These are phyloP conservation scores for Mythimna albipuncta DNA, from an alignment of 2,888 invertebrate species.

Conservation along the genomic window DNA sequence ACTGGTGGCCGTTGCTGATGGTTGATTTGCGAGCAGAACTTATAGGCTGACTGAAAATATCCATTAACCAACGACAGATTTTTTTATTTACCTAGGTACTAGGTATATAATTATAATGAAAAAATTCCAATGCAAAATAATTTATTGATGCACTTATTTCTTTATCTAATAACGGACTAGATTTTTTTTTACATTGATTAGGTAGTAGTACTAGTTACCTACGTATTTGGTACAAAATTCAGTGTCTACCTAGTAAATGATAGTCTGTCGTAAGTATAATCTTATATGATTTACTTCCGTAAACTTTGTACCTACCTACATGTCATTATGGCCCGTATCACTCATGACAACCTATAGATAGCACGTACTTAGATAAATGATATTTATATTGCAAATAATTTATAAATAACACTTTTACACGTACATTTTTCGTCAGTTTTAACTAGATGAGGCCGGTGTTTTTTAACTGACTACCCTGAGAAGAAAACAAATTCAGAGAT, in stretches of 20 bases:
- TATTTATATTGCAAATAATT: too few relatives aligned
- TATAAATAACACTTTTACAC: too few relatives aligned
- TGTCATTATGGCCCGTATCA: constrained; percentile 10
- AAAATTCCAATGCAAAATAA: background rate
- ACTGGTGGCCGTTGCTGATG: background rate
- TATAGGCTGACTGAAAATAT: background rate
- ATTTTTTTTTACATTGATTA: background rate
- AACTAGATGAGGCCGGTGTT: too few relatives aligned
- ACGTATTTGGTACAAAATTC: background rate
- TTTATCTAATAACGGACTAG: background rate
- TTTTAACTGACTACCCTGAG: too few relatives aligned
- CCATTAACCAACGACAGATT: too few relatives aligned
- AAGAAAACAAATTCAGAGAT: too few relatives aligned
- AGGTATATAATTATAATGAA: too few relatives aligned
- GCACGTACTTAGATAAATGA: background rate
- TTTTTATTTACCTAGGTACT: constrained; percentile 10
- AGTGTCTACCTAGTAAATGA: too few relatives aligned
- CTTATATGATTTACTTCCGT: constrained; percentile 11
- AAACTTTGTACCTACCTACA: constrained; percentile 25
- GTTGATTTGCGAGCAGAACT: background rate
- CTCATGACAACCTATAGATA: constrained; percentile 7
- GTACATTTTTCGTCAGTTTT: too few relatives aligned
- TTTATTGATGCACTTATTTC: background rate
- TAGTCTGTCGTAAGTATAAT: background rate
- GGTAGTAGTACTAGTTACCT: background rate